phyloP scores from a whole-genome alignment of 1,140 invertebrate species.

The Eciton burchellii region DNA sequence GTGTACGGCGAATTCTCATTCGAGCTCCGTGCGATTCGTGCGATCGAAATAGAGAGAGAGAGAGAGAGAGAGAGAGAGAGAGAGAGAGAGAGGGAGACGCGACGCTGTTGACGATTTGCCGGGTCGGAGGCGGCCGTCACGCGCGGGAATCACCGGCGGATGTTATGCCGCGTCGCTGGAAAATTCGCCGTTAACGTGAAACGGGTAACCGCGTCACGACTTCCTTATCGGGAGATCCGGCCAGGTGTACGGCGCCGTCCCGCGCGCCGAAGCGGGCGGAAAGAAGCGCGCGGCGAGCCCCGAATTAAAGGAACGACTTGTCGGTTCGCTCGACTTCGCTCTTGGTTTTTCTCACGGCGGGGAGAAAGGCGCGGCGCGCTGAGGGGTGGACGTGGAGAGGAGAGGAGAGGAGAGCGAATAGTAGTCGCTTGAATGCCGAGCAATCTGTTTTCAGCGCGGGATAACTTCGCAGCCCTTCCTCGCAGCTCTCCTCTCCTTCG shows the following conservation, averaged over 20 bases:
- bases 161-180: constrained; percentile 23
- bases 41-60: background rate
- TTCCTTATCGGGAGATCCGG: constrained; percentile 61
- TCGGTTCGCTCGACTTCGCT: constrained; percentile 81
- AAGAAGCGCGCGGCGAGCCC: constrained; percentile 68
- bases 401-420: constrained; percentile 36
- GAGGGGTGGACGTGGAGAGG: constrained; percentile 60
- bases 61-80: constrained; percentile 7
- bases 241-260: constrained; percentile 58
- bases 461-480: constrained; percentile 76
- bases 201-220: constrained; percentile 60
- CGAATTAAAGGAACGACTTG: constrained; percentile 85
- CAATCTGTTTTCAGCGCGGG: constrained; percentile 83
- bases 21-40: background rate
- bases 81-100: no score
- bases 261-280: constrained; percentile 52
- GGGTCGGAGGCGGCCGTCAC: background rate
- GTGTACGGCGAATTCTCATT: constrained; percentile 8
- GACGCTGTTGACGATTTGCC: no score
- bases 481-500: constrained; percentile 24
- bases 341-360: constrained; percentile 68
- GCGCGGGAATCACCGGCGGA: constrained; percentile 28
- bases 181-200: constrained; percentile 41
- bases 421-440: constrained; percentile 70
- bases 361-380: constrained; percentile 27